Conservation (phyloP, 1,140 invertebrate genomes). For the Oppia nitens region DNA sequence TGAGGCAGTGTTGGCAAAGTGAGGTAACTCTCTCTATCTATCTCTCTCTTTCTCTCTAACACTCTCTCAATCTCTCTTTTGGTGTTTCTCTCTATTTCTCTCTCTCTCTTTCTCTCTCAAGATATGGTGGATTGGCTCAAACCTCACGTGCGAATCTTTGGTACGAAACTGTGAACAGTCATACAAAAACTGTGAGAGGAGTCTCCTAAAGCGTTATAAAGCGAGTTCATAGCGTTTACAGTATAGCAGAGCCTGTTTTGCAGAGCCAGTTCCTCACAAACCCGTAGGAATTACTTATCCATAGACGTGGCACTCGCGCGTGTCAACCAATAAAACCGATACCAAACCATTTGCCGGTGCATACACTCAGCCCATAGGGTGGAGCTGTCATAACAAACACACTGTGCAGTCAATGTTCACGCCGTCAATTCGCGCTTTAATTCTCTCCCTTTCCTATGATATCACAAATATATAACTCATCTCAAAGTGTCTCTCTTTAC, state of each 20-base stretch:
- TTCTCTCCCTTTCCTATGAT: constrained; percentile 1
- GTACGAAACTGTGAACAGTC: constrained; percentile 2
- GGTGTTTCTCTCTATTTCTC: no score
- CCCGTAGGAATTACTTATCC: neutral
- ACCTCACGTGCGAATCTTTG: constrained; percentile 1
- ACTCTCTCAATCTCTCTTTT: neutral
- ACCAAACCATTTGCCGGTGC: neutral
- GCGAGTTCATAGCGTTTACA: neutral
- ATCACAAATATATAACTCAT: neutral
- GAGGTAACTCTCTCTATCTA: neutral
- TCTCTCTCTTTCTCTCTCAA: neutral
- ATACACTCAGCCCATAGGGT: neutral
- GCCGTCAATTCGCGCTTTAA: neutral
- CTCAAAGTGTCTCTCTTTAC: neutral
- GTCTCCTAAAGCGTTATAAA: neutral
- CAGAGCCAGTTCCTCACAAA: no score
- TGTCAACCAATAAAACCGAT: neutral
- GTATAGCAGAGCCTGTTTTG: neutral
- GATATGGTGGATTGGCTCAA: neutral
- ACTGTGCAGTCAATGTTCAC: neutral
- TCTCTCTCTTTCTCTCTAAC: constrained; percentile 4
- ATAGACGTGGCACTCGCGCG: neutral
- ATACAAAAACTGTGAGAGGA: constrained; percentile 4
- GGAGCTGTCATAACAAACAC: neutral
- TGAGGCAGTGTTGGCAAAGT: constrained; percentile 2